Evolutionary conservation across 2,113 vertebrate species (phyloP).

Genomic region (Haemorhous mexicanus): DNA sequence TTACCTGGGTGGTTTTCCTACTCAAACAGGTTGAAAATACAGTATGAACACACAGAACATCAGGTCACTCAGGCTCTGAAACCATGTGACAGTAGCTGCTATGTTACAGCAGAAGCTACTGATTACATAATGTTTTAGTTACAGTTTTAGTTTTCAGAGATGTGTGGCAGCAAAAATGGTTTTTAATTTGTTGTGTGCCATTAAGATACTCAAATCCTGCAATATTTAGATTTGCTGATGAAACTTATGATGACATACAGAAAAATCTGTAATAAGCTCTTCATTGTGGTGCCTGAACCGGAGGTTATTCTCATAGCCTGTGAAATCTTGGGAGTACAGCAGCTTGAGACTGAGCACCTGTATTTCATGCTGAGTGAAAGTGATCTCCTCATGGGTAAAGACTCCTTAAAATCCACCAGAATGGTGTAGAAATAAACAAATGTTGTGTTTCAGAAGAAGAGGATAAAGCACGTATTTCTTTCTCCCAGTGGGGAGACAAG

Average conservation of each 20-base stretch:
- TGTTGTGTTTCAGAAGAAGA: neutral
- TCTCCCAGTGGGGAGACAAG: neutral
- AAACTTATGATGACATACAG: neutral
- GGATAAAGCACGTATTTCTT: neutral
- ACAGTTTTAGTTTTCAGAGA: neutral
- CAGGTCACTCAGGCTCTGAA: neutral
- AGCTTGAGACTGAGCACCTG: neutral
- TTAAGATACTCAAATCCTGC: neutral
- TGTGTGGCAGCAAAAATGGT: neutral
- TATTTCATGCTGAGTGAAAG: neutral
- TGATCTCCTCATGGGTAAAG: neutral
- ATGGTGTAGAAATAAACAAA: neutral
- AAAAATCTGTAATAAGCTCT: neutral
- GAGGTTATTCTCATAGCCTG: neutral
- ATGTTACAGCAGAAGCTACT: neutral
- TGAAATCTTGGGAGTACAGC: neutral
- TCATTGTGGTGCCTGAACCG: accelerated
- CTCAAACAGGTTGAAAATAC: neutral
- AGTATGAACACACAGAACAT: accelerated
- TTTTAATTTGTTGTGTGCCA: neutral
- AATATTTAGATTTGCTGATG: neutral
- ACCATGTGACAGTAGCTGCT: neutral
- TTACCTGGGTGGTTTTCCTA: neutral
- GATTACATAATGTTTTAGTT: neutral
- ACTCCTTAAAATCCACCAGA: neutral